These are phyloP conservation scores for Alsophila aescularia DNA, from an alignment of 2,888 invertebrate species.

Conservation along the genomic window DNA sequence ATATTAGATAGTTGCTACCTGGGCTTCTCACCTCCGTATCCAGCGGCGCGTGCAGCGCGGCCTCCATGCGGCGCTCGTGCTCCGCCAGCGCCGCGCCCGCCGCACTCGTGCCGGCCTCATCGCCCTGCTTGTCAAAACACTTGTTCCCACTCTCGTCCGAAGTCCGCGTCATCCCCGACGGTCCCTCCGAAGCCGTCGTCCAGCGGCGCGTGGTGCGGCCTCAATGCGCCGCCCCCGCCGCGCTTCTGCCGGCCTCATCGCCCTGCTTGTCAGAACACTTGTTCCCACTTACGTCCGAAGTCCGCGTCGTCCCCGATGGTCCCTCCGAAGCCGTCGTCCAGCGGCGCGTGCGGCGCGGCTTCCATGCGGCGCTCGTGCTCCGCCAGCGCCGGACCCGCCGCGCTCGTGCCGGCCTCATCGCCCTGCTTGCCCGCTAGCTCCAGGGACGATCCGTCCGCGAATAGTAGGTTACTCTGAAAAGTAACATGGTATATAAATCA, in stretches of 20 bases:
- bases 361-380: constrained; percentile 86
- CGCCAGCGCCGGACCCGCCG: constrained; percentile 81
- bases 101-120: too few relatives aligned
- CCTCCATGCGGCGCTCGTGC: too few relatives aligned
- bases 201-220: too few relatives aligned
- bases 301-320: constrained; percentile 92
- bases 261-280: too few relatives aligned
- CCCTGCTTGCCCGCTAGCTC: constrained; percentile 76
- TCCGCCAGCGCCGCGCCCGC: too few relatives aligned
- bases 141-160: constrained; percentile 92
- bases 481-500: neutral
- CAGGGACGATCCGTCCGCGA: constrained; percentile 88
- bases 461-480: constrained; percentile 87
- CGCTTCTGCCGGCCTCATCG: too few relatives aligned
- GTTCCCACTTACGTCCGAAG: constrained; percentile 92
- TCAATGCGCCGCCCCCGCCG: too few relatives aligned
- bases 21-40: too few relatives aligned
- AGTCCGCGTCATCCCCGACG: constrained; percentile 92
- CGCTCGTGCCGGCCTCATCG: constrained; percentile 71
- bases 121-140: too few relatives aligned
- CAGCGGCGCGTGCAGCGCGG: too few relatives aligned
- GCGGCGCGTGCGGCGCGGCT: constrained; percentile 87
- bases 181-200: constrained; percentile 94
- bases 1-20: too few relatives aligned
- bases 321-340: constrained; percentile 95